Conservation (phyloP, 2,888 invertebrate species). For the Drosophila diplacantha region DNA sequence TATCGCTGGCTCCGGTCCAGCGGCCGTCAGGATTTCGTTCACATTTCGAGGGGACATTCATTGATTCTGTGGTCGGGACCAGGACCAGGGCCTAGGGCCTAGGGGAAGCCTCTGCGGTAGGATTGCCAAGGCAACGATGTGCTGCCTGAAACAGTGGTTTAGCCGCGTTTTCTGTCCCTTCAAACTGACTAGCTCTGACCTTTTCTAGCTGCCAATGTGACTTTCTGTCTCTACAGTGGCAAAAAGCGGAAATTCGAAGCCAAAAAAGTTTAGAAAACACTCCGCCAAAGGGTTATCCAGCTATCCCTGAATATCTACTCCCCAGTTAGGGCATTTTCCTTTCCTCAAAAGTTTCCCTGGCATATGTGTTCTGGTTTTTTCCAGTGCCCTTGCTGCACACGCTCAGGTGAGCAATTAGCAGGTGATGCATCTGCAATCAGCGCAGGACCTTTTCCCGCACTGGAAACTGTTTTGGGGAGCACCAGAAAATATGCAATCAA, state of each 20-base stretch:
- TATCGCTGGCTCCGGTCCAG: slow-evolving; percentile 5
- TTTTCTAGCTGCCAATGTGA: background rate
- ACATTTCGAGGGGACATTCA: background rate
- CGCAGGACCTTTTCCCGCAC: background rate
- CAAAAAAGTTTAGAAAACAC: background rate
- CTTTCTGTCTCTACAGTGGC: too few relatives aligned
- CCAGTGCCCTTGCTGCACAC: background rate
- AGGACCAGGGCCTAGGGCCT: background rate
- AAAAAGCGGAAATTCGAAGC: background rate
- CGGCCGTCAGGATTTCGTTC: background rate
- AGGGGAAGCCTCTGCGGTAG: background rate
- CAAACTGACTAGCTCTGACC: background rate
- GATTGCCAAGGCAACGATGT: background rate
- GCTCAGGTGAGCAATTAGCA: slow-evolving; percentile 35
- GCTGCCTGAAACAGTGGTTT: slow-evolving; percentile 14
- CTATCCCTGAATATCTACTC: background rate
- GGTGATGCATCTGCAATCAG: slow-evolving; percentile 17
- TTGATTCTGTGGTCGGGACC: background rate
- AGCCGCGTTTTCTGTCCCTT: slow-evolving; percentile 1
- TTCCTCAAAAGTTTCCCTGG: too few relatives aligned
- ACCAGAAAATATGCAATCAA: slow-evolving; percentile 30
- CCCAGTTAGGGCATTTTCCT: too few relatives aligned
- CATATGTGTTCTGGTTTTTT: background rate
- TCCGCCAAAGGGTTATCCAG: accelerated
- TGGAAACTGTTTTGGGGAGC: background rate